Base-by-base conservation (phyloP, 2,888 invertebrate genomes). In the Arctia plantaginis region DNA sequence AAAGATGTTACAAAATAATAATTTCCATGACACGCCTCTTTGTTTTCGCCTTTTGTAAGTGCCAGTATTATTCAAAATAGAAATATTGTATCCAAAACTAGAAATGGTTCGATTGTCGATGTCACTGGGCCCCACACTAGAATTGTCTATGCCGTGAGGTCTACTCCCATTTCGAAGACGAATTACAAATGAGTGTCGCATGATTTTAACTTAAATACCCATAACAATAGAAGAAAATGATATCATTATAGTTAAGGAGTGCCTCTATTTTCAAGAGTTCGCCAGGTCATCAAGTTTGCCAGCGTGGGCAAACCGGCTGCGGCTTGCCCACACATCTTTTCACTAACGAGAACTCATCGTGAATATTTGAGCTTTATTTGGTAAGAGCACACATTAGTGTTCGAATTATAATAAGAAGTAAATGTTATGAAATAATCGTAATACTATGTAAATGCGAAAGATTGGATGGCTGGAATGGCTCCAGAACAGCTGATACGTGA, bases 281-380 rank as follows among this genome's bases (percentile, higher is more conserved):
- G 84, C 78, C 80, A 83, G 85, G 85, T 83, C 83, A 85, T 69
- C 69, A 30, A 70, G 62, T 70, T 62, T 18, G 23, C 12, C 44
- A 15, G 71, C 76, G 84, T 84, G 85, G 85, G 84, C 67, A 74
- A 77, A 78, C 83, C 27, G 33, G 82, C 72, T 66, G 41, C 41
- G 27, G 41, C 23, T 20, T 74, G 73, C 83, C 85, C 80, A 84
- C 83, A 76, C 82, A 51, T 55, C 77, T 33, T 68, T 77, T 80
- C 77, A 85, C 68, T 66, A 69, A 65, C 74, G 72, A 64, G 77
- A 75, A 18, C 75, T 76, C 77, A 67, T 76, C 23, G 30, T 74
- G 51, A 74, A 66, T 71, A 76, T 77, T 78, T 82, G 66, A 64
- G 35, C 66, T 77, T 69, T 82, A 80, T 78, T 75, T 69, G 77